Evolutionary conservation across 2,888 invertebrate genomes (phyloP).

Genomic region (Cyaniris semiargus): DNA sequence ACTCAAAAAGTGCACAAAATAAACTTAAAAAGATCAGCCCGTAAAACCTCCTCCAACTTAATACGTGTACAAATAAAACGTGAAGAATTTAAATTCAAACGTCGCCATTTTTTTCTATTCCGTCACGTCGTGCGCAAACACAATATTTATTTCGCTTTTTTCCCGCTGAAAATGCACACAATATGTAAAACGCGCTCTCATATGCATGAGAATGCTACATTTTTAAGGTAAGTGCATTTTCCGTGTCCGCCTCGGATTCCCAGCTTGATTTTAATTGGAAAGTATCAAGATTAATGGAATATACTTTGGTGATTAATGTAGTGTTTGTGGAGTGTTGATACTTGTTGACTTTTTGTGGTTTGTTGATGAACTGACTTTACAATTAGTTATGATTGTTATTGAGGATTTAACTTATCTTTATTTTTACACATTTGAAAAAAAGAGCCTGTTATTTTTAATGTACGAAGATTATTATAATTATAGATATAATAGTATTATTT

Average conservation of each 20-base stretch:
- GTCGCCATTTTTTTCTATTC: slow-evolving; percentile 21
- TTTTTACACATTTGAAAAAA: too few relatives aligned
- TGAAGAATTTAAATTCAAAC: slow-evolving; percentile 31
- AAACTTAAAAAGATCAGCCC: not conserved
- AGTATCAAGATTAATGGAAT: slow-evolving; percentile 13
- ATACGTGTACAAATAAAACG: slow-evolving; percentile 29
- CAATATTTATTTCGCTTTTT: slow-evolving; percentile 30
- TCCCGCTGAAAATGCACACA: slow-evolving; percentile 30
- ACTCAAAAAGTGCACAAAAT: not conserved
- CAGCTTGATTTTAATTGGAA: slow-evolving; percentile 29
- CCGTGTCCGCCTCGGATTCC: slow-evolving; percentile 25
- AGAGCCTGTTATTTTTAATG: too few relatives aligned
- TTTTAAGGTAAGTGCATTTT: slow-evolving; percentile 32
- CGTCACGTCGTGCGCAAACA: slow-evolving; percentile 12
- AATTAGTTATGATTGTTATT: too few relatives aligned
- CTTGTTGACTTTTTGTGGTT: not conserved
- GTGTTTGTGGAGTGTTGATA: slow-evolving; percentile 1
- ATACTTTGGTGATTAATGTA: slow-evolving; percentile 17
- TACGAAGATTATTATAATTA: too few relatives aligned
- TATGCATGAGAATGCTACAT: slow-evolving; percentile 30
- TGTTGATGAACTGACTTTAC: not conserved
- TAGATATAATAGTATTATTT: too few relatives aligned
- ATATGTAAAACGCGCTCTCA: slow-evolving; percentile 29
- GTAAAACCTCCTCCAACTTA: slow-evolving; percentile 1
- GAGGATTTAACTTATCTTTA: not conserved